Evolutionary conservation across 30 jellyfish, hydroid and myxozoan species (phyloP).

Genomic region (Turritopsis rubra): DNA sequence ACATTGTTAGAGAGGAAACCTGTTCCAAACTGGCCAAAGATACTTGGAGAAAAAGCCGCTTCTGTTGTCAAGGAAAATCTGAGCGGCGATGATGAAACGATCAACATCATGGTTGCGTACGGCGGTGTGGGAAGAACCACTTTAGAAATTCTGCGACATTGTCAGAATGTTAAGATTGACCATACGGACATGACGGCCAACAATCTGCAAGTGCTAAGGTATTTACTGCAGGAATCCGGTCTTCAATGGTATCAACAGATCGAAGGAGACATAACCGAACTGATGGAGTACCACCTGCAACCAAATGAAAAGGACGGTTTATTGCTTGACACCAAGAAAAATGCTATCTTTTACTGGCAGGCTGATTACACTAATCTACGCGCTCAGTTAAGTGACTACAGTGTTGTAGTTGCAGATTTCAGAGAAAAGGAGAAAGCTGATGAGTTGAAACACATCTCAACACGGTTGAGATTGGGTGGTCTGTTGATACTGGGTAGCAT

Average conservation of each 20-base stretch:
- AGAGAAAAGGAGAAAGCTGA: slow-evolving; percentile 12
- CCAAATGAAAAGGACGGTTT: not conserved
- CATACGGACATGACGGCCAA: slow-evolving; percentile 29
- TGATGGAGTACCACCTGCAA: slow-evolving; percentile 11
- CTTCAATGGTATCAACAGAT: slow-evolving; percentile 26
- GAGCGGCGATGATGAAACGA: not conserved
- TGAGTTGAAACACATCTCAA: slow-evolving; percentile 10
- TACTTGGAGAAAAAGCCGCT: slow-evolving; percentile 14
- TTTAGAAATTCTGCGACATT: slow-evolving; percentile 8
- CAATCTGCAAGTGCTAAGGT: slow-evolving; percentile 22
- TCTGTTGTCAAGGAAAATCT: not conserved
- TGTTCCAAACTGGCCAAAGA: slow-evolving; percentile 23
- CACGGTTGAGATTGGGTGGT: slow-evolving; percentile 18
- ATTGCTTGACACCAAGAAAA: slow-evolving; percentile 7
- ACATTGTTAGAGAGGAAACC: slow-evolving; percentile 31
- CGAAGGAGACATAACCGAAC: slow-evolving; percentile 12
- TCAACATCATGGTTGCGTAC: not conserved
- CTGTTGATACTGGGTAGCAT: slow-evolving; percentile 27
- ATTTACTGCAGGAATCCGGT: slow-evolving; percentile 7
- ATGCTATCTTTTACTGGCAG: slow-evolving; percentile 14
- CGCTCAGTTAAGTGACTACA: slow-evolving; percentile 12
- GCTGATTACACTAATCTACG: slow-evolving; percentile 25
- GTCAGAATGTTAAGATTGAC: slow-evolving; percentile 11
- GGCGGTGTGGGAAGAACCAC: slow-evolving; percentile 35
- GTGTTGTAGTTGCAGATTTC: slow-evolving; percentile 28